These are phyloP conservation scores for Bhutanitis thaidina DNA, from an alignment of 2,888 invertebrate species.

Conservation along the genomic window DNA sequence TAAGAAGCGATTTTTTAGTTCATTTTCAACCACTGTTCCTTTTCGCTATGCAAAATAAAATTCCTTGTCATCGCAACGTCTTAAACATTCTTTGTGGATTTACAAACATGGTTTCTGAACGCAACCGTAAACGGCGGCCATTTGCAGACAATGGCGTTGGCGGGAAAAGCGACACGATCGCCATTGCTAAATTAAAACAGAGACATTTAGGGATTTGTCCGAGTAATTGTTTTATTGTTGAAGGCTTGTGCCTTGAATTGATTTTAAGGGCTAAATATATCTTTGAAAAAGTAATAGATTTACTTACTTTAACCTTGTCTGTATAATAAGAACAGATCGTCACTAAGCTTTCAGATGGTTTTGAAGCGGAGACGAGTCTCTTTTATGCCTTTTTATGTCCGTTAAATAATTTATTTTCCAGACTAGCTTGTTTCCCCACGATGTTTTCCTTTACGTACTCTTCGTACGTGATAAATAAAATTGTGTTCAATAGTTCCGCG, in stretches of 20 bases:
- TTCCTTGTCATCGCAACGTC: conserved; percentile 50
- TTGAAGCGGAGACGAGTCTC: too few species aligned
- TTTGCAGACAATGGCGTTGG: conserved; percentile 71
- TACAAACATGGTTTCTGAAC: conserved; percentile 50
- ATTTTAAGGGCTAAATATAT: background rate
- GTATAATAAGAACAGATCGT: too few species aligned
- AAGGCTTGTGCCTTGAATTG: conserved; percentile 8
- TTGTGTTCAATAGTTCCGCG: too few species aligned
- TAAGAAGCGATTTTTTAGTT: conserved; percentile 20
- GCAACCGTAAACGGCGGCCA: conserved; percentile 59
- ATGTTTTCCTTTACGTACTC: too few species aligned
- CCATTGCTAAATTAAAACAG: conserved; percentile 33
- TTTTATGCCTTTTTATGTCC: too few species aligned
- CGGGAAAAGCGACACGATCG: conserved; percentile 50
- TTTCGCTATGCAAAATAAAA: conserved; percentile 43
- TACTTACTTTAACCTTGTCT: too few species aligned
- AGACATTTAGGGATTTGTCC: conserved; percentile 50
- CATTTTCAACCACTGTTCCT: conserved; percentile 32
- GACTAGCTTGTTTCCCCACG: too few species aligned
- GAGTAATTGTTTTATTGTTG: conserved; percentile 37
- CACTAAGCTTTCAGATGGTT: too few species aligned
- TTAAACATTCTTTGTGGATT: conserved; percentile 42
- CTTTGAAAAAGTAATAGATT: too few species aligned
- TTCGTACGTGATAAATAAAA: too few species aligned
- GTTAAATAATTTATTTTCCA: too few species aligned